These are phyloP conservation scores for Solea solea DNA, from an alignment of 2,113 vertebrate genomes.

Conservation along the genomic window DNA sequence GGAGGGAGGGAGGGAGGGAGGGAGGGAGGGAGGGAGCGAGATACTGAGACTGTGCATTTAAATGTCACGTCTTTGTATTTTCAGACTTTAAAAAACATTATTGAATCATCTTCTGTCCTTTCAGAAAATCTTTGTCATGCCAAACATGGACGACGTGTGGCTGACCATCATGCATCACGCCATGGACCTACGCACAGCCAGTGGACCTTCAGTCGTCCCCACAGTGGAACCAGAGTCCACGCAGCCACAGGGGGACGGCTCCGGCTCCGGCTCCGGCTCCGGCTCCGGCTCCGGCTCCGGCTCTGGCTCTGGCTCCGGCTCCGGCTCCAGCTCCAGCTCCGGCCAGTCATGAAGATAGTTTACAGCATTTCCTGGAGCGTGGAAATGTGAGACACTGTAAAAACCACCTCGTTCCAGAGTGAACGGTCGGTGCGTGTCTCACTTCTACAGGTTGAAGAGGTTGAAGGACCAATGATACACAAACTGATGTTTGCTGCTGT, in stretches of 20 bases:
- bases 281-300: not conserved
- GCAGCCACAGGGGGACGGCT: slow-evolving; percentile 44
- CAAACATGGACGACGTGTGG: slow-evolving; percentile 98
- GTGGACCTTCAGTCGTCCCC: slow-evolving; percentile 55
- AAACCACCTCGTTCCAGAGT: slow-evolving; percentile 43
- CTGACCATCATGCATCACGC: slow-evolving; percentile 95
- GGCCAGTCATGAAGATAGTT: slow-evolving; percentile 81
- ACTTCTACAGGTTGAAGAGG: slow-evolving; percentile 15
- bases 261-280: slow-evolving; percentile 31
- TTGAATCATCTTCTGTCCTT: slow-evolving; percentile 4
- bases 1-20: too few relatives aligned
- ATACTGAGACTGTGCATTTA: too few relatives aligned
- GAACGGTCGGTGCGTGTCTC: not conserved
- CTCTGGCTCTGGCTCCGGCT: slow-evolving; percentile 38
- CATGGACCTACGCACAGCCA: slow-evolving; percentile 88
- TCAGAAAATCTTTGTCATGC: slow-evolving; percentile 98
- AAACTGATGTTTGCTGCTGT: slow-evolving; percentile 62
- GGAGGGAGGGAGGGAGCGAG: too few relatives aligned
- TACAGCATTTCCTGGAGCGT: slow-evolving; percentile 80
- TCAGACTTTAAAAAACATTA: too few relatives aligned
- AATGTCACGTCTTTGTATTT: too few relatives aligned
- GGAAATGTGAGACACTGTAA: slow-evolving; percentile 12
- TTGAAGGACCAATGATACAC: slow-evolving; percentile 47
- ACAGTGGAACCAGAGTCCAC: slow-evolving; percentile 34
- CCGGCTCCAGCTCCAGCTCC: slow-evolving; percentile 32